These are phyloP conservation scores for Meleagris gallopavo DNA, from an alignment of 2,113 vertebrate genomes.

Conservation along the genomic window DNA sequence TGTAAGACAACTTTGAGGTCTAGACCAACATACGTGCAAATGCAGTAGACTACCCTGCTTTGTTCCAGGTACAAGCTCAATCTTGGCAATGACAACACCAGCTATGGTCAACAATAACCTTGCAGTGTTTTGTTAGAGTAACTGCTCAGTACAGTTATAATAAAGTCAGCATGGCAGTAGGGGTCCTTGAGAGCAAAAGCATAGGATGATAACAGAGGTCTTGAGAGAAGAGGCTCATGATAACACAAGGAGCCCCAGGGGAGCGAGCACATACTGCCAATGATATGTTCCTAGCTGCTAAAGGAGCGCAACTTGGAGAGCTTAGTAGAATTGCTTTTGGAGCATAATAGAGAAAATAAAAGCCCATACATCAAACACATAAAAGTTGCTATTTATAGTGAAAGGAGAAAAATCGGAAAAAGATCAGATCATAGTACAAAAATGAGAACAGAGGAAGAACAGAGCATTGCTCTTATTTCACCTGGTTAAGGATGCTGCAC, in stretches of 20 bases:
- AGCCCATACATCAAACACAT: neutral
- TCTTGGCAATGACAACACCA: neutral
- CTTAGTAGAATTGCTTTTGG: constrained; percentile 6
- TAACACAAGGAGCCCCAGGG: neutral
- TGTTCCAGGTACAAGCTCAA: neutral
- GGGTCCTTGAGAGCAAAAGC: neutral
- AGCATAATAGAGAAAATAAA: constrained; percentile 1
- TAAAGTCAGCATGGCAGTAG: neutral
- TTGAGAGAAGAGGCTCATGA: neutral
- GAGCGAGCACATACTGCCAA: neutral
- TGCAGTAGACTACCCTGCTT: accelerated
- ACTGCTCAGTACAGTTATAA: neutral
- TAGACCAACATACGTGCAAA: neutral
- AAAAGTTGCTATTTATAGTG: neutral
- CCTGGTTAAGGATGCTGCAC: neutral
- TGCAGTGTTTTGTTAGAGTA: neutral
- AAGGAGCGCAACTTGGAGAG: neutral
- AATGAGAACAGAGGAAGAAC: neutral
- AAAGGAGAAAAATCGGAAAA: neutral
- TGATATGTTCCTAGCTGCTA: neutral
- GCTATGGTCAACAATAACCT: neutral
- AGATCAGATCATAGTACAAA: neutral
- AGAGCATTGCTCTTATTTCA: neutral
- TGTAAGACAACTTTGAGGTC: accelerated
- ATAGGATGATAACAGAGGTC: neutral